These are phyloP conservation scores for Clivina fossor DNA, from an alignment of 2,888 invertebrate species.

Conservation along the genomic window DNA sequence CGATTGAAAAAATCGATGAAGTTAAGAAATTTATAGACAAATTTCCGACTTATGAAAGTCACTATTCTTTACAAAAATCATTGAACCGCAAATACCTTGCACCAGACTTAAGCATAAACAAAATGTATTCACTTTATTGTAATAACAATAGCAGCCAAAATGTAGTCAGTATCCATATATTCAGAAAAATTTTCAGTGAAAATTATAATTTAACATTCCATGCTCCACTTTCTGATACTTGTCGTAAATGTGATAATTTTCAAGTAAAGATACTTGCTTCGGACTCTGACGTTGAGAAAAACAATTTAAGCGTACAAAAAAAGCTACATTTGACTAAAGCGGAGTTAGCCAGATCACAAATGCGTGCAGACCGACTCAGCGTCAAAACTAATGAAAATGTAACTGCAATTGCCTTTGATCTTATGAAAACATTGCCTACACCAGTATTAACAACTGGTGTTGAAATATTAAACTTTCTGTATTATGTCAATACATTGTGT, in stretches of 20 bases:
- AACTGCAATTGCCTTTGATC: slow-evolving; percentile 1
- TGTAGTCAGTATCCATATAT: slow-evolving; percentile 15
- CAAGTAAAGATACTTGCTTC: slow-evolving; percentile 4
- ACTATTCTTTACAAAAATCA: slow-evolving; percentile 15
- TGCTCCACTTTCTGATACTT: slow-evolving; percentile 7
- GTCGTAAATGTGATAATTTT: slow-evolving; percentile 5
- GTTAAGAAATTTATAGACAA: slow-evolving; percentile 13
- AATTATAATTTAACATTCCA: slow-evolving; percentile 7
- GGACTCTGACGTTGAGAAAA: slow-evolving; percentile 4
- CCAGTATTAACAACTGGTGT: too few relatives aligned
- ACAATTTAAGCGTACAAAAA: slow-evolving; percentile 7
- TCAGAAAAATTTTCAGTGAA: slow-evolving; percentile 1
- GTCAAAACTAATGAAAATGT: slow-evolving; percentile 3
- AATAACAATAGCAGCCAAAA: slow-evolving; percentile 14
- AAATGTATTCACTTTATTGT: slow-evolving; percentile 15
- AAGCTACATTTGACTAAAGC: slow-evolving; percentile 7
- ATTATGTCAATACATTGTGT: too few relatives aligned
- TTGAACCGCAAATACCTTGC: slow-evolving; percentile 17
- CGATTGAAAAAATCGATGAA: slow-evolving; percentile 14
- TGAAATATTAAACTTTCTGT: too few relatives aligned
- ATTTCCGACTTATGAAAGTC: slow-evolving; percentile 11
- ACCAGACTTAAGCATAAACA: slow-evolving; percentile 15
- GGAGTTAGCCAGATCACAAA: slow-evolving; percentile 6
- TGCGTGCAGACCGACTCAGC: slow-evolving; percentile 5
- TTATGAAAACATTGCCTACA: too few relatives aligned